Evolutionary conservation across 2,888 invertebrate species (phyloP).

Genomic region (Eilema depressum): DNA sequence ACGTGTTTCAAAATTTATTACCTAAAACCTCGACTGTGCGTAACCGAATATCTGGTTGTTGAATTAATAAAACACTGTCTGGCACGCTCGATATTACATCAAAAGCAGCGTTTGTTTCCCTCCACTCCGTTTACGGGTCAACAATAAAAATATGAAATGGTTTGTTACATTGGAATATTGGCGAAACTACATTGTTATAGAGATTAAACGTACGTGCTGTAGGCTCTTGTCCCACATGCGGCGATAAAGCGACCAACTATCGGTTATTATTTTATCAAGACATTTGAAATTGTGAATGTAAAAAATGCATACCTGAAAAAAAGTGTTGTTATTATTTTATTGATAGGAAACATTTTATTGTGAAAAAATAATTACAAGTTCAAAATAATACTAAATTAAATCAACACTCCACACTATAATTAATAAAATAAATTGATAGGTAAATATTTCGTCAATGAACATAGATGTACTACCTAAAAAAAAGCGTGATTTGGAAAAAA

Average conservation of each 20-base stretch:
- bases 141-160: not conserved
- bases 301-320: not conserved
- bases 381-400: too few relatives aligned
- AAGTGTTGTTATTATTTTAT: too few relatives aligned
- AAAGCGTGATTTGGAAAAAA: too few relatives aligned
- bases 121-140: not conserved
- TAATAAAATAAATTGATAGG: too few relatives aligned
- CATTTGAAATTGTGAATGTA: too few relatives aligned
- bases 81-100: slow-evolving; percentile 1
- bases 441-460: too few relatives aligned
- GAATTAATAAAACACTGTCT: slow-evolving; percentile 3
- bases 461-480: too few relatives aligned
- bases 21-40: not conserved
- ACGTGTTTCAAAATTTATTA: not conserved
- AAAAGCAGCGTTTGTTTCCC: not conserved
- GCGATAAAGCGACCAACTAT: not conserved
- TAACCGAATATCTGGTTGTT: slow-evolving; percentile 4
- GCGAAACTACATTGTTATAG: not conserved
- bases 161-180: not conserved
- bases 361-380: too few relatives aligned
- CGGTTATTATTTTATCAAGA: too few relatives aligned
- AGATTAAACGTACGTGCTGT: not conserved
- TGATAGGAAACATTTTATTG: too few relatives aligned
- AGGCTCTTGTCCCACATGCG: not conserved
- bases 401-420: too few relatives aligned